phyloP scores from a whole-genome alignment of 1,140 invertebrate genomes.

The Thaumatotibia leucotreta region DNA sequence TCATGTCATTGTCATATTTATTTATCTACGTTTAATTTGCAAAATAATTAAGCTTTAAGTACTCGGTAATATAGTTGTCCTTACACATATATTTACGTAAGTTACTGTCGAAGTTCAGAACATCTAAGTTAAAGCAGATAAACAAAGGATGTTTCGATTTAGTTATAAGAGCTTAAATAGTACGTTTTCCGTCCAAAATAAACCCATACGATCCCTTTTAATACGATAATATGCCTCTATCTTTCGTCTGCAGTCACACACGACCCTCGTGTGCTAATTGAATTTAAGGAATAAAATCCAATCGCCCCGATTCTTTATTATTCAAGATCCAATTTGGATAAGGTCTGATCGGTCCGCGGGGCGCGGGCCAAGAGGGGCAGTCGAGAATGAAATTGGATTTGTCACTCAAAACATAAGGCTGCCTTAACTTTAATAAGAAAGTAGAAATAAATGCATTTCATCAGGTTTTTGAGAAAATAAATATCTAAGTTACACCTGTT shows the following conservation, averaged over 20 bases:
- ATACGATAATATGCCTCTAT: constrained; percentile 73
- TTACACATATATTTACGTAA: too few species aligned
- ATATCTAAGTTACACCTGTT: neutral
- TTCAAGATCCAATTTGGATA: constrained; percentile 79
- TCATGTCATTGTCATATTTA: too few species aligned
- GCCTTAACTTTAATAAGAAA: constrained; percentile 58
- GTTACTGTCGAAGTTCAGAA: too few species aligned
- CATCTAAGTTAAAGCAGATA: neutral
- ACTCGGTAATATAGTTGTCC: too few species aligned
- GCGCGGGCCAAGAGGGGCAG: constrained; percentile 52
- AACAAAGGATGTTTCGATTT: constrained; percentile 20
- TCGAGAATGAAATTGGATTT: constrained; percentile 76
- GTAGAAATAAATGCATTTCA: constrained; percentile 21
- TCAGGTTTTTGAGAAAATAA: neutral
- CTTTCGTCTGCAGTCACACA: constrained; percentile 71
- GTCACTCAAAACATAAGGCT: constrained; percentile 76
- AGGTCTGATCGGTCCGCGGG: constrained; percentile 73
- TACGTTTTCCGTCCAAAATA: constrained; percentile 35
- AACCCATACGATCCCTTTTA: constrained; percentile 61
- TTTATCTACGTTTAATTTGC: too few species aligned
- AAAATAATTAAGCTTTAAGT: too few species aligned
- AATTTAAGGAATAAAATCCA: constrained; percentile 79
- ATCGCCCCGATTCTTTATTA: constrained; percentile 78
- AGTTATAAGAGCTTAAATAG: constrained; percentile 22
- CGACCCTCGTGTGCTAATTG: constrained; percentile 75